phyloP scores from a whole-genome alignment of 2,888 invertebrate genomes.

The Crematogaster levior region DNA sequence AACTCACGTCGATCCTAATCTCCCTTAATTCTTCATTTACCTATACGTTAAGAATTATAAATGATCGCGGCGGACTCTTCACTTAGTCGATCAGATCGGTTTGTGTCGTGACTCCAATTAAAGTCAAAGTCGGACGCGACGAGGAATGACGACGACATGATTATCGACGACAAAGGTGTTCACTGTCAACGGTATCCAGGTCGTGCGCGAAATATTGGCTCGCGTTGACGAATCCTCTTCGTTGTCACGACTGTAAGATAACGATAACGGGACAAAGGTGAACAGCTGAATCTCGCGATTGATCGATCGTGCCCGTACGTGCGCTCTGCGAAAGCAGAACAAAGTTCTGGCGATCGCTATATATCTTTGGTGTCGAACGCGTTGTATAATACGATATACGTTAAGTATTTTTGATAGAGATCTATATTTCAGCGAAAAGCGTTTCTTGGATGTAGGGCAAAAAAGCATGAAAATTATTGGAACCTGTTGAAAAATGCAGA shows the following conservation, averaged over 20 bases:
- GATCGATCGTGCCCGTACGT: slow-evolving; percentile 33
- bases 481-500: neutral
- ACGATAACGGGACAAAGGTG: slow-evolving; percentile 44
- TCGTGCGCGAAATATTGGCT: slow-evolving; percentile 20
- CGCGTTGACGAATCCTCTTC: neutral
- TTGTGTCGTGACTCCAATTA: neutral
- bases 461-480: neutral
- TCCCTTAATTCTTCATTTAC: neutral
- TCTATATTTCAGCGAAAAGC: neutral
- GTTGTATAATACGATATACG: neutral
- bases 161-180: neutral
- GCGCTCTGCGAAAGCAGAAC: neutral
- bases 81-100: neutral
- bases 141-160: neutral
- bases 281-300: slow-evolving; percentile 21
- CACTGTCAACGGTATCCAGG: slow-evolving; percentile 1
- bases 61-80: neutral
- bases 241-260: slow-evolving; percentile 28
- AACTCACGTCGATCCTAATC: neutral
- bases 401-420: neutral
- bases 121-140: neutral
- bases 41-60: neutral
- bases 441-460: too few relatives aligned
- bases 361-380: neutral
- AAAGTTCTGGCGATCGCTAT: neutral